Conservation (phyloP, 2,888 invertebrate species). For the Bellardia pandia region DNA sequence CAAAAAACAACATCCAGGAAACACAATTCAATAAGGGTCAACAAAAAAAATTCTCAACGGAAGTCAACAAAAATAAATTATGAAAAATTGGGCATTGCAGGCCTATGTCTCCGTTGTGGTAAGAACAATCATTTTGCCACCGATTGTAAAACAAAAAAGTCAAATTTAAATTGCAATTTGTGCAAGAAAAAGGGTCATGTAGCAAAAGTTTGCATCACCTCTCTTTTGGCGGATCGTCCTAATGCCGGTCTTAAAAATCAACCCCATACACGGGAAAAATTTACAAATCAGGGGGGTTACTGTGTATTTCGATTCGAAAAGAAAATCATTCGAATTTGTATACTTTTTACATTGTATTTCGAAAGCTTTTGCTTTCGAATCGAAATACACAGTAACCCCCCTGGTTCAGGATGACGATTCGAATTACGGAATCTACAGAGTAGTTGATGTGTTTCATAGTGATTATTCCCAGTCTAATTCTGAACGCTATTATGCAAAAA, state of each 20-base stretch:
- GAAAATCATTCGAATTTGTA: too few species aligned
- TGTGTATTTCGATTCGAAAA: too few species aligned
- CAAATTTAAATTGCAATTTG: conserved; percentile 29
- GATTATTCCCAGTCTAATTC: conserved; percentile 13
- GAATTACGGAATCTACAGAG: conserved; percentile 34
- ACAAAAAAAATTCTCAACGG: background rate
- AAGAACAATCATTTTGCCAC: too few species aligned
- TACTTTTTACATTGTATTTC: too few species aligned
- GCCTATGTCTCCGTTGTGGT: too few species aligned
- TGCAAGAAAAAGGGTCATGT: background rate
- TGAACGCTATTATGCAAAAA: conserved; percentile 36
- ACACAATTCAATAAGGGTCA: background rate
- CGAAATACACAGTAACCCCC: too few species aligned
- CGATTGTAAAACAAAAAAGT: too few species aligned
- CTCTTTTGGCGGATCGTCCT: conserved; percentile 43
- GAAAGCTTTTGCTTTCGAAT: too few species aligned
- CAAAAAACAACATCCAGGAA: background rate
- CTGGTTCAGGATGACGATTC: background rate
- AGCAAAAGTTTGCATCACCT: conserved; percentile 20
- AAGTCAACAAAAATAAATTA: background rate
- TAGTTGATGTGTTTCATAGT: conserved; percentile 20
- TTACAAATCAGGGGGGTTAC: too few species aligned
- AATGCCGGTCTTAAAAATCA: conserved; percentile 27
- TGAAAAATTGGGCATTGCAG: conserved; percentile 3
- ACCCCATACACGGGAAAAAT: too few species aligned